phyloP scores from a whole-genome alignment of 2,888 invertebrate species.

The Junonia oenone region DNA sequence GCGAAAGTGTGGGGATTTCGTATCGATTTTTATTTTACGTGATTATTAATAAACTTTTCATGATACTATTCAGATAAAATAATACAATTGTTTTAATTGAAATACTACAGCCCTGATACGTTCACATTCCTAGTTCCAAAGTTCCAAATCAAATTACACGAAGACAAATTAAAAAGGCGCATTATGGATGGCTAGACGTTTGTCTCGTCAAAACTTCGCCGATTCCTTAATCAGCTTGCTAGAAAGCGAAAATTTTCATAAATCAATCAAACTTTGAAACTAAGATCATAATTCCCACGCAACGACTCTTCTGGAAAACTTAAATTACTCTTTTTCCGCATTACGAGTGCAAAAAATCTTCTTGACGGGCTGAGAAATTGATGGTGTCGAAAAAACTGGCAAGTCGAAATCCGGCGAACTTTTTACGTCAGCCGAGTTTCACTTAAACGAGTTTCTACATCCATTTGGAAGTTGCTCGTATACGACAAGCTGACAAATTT shows the following conservation, averaged over 20 bases:
- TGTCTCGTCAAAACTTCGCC: slow-evolving; percentile 19
- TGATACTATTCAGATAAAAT: neutral
- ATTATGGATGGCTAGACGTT: slow-evolving; percentile 14
- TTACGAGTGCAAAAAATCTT: slow-evolving; percentile 78
- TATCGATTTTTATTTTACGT: slow-evolving; percentile 23
- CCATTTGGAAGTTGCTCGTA: slow-evolving; percentile 73
- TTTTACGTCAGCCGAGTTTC: slow-evolving; percentile 77
- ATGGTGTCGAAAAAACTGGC: slow-evolving; percentile 67
- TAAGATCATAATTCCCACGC: slow-evolving; percentile 74
- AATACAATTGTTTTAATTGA: neutral
- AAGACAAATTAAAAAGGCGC: slow-evolving; percentile 11
- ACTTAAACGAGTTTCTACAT: slow-evolving; percentile 77
- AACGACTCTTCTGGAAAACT: slow-evolving; percentile 72
- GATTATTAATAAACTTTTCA: slow-evolving; percentile 11
- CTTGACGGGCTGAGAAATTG: slow-evolving; percentile 77
- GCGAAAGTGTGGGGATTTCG: slow-evolving; percentile 26
- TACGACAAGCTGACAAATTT: slow-evolving; percentile 78
- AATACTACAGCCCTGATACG: neutral
- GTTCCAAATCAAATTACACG: slow-evolving; percentile 5
- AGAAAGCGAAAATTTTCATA: slow-evolving; percentile 60
- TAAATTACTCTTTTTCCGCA: slow-evolving; percentile 78
- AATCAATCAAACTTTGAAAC: slow-evolving; percentile 78
- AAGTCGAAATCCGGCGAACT: slow-evolving; percentile 65
- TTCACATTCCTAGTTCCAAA: neutral
- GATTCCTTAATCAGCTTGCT: slow-evolving; percentile 41